Conservation (phyloP, 2,888 invertebrate genomes). For the Microdon myrmicae region DNA sequence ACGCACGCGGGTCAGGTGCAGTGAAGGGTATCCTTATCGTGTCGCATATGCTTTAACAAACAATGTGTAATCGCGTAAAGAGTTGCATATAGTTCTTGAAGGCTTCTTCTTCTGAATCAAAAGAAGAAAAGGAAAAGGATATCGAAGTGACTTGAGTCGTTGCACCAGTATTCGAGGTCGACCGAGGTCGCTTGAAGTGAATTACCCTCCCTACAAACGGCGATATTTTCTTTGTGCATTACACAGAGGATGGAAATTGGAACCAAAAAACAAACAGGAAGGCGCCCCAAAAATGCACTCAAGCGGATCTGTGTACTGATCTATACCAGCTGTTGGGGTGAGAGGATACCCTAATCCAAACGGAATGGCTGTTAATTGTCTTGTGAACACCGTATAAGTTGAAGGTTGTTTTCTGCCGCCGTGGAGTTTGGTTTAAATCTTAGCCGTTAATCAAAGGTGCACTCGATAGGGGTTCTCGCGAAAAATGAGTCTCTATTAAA, state of each 20-base stretch:
- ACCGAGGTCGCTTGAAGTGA: conserved; percentile 25
- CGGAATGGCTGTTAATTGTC: too few relatives aligned
- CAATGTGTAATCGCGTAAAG: conserved; percentile 12
- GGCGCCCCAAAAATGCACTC: conserved; percentile 10
- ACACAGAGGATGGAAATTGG: conserved; percentile 11
- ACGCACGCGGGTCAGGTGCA: conserved; percentile 8
- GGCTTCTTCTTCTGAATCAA: neutral
- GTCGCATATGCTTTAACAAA: neutral
- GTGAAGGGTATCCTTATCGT: neutral
- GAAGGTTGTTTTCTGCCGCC: too few relatives aligned
- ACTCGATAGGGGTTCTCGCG: too few relatives aligned
- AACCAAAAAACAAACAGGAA: conserved; percentile 8
- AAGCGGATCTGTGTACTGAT: conserved; percentile 44
- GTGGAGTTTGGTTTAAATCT: too few relatives aligned
- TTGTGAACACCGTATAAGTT: too few relatives aligned
- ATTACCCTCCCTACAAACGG: conserved; percentile 28
- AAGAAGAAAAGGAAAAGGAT: neutral
- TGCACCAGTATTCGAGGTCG: conserved; percentile 31
- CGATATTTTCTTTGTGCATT: conserved; percentile 41
- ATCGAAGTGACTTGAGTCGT: conserved; percentile 8
- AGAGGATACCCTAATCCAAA: too few relatives aligned
- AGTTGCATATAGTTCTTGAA: neutral
- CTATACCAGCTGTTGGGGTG: conserved; percentile 22
- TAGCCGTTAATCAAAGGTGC: too few relatives aligned
- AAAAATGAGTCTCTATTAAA: too few relatives aligned